Evolutionary conservation across 2,113 vertebrate genomes (phyloP), one percentile per base, ranked within the genome.

Genomic region (Dicentrarchus labrax): DNA sequence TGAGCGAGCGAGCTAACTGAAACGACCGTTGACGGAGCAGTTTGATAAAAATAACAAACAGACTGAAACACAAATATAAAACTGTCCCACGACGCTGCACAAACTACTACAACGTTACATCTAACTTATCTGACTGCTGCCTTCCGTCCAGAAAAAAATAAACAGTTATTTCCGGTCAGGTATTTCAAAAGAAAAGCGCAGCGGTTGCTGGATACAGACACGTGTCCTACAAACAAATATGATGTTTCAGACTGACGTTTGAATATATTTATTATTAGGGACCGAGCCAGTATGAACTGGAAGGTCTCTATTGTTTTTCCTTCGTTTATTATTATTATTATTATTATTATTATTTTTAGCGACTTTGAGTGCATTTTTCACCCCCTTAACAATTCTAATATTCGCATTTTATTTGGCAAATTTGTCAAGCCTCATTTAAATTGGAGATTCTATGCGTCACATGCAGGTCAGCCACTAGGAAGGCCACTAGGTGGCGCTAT

Each of bases 171-270:
- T 89, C 86, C 87, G 83, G 77, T 87, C 9, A 72, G 8, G 6
- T 16, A 11, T 83, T 85, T 80, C 51, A 66, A 69, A 84, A 50
- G 1, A 82, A 88, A 83, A 67, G 74, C 43, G 0, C 60, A 17
- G 6, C 15, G 12, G 11, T 16, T 3, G 19, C 64, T 22, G 61
- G 8, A 7, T 4, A 59, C 17, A 38, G 65, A 78, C 24, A 54
- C 24, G 73, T 53, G 45, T 62, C 6, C 8, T 4, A 43, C 1
- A 3, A 16, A 36, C 1, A 36, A 12, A 36, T 11, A 15, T 24
- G 13, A 30, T 39, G 65, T 54, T 13, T 17, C 65, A 21, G 30
- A 30, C n/a, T n/a, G n/a, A n/a, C n/a, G n/a, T n/a, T n/a, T 30
- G 1, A 30, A 30, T 30, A 30, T 30, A 30, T 30, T 30, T 30